phyloP scores from a whole-genome alignment of 1,140 invertebrate species.

The Bicyclus anynana region DNA sequence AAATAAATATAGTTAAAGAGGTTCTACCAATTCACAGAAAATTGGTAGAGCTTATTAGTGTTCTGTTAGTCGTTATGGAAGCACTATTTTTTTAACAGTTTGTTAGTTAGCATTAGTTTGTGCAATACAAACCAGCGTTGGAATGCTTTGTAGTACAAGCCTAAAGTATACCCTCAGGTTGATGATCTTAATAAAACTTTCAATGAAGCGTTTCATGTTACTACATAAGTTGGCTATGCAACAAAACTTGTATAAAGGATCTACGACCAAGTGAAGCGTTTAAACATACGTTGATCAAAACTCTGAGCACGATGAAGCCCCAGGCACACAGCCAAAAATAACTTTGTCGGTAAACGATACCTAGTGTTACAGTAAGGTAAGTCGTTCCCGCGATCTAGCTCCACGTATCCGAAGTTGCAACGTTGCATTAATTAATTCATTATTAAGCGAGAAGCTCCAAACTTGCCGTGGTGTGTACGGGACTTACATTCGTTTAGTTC shows the following conservation, averaged over 20 bases:
- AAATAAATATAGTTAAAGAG: no score
- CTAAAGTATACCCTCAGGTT: no score
- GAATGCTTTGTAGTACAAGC: no score
- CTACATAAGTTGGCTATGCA: no score
- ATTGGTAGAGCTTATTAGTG: no score
- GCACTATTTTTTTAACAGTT: no score
- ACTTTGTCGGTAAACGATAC: slow-evolving; percentile 21
- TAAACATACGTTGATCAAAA: slow-evolving; percentile 12
- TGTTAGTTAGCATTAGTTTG: no score
- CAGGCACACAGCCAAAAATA: slow-evolving; percentile 23
- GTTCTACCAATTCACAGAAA: no score
- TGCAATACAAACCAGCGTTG: no score
- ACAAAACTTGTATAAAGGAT: neutral
- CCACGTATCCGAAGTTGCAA: slow-evolving; percentile 35
- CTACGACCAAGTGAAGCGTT: slow-evolving; percentile 7
- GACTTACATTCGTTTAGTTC: slow-evolving; percentile 32
- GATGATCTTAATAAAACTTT: no score
- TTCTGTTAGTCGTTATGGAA: no score
- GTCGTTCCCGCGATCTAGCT: slow-evolving; percentile 13
- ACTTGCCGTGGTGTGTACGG: slow-evolving; percentile 17
- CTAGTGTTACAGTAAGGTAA: slow-evolving; percentile 10
- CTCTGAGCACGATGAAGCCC: slow-evolving; percentile 11
- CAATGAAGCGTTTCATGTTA: no score
- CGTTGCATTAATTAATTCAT: slow-evolving; percentile 53
- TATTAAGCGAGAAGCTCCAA: slow-evolving; percentile 38